Evolutionary conservation across 2,113 vertebrate genomes (phyloP).

Genomic region (Psettodes erumei): DNA sequence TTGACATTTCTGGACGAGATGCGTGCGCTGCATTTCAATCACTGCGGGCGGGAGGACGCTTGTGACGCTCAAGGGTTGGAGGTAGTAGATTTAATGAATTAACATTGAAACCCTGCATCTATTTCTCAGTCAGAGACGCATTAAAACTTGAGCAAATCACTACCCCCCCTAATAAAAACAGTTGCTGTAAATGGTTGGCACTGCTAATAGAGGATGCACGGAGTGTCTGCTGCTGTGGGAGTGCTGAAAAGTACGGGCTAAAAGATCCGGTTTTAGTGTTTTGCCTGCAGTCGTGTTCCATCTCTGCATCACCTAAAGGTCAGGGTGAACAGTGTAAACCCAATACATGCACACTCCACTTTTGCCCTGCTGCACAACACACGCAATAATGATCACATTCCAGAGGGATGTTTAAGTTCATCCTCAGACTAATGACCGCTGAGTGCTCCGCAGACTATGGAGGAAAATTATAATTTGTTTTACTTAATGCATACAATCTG

Average conservation of each 20-base stretch:
- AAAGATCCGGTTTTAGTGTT: neutral
- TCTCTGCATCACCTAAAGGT: constrained; percentile 29
- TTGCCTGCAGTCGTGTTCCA: neutral
- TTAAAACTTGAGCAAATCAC: constrained; percentile 34
- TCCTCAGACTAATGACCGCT: constrained; percentile 57
- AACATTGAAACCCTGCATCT: constrained; percentile 21
- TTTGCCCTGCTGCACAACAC: constrained; percentile 12
- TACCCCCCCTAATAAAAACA: constrained; percentile 15
- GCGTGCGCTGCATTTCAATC: constrained; percentile 51
- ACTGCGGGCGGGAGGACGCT: constrained; percentile 19
- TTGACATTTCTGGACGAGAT: constrained; percentile 68
- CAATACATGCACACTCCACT: neutral
- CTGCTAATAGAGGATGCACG: neutral
- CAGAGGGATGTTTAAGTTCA: constrained; percentile 52
- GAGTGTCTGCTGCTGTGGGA: neutral
- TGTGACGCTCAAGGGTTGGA: constrained; percentile 16
- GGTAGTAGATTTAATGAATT: constrained; percentile 37
- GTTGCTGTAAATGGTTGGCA: constrained; percentile 14
- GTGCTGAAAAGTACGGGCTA: constrained; percentile 1
- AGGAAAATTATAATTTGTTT: constrained; percentile 63
- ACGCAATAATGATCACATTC: constrained; percentile 41
- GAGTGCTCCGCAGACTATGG: constrained; percentile 49
- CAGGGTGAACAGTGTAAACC: constrained; percentile 1
- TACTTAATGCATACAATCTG: constrained; percentile 70
- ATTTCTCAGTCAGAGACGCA: constrained; percentile 16